Percentiles rank a stretch among this genome's conserved stretches.
Evolutionary conservation across 1,140 invertebrate genomes (phyloP).

Genomic region (Harlomillsia oculata): DNA sequence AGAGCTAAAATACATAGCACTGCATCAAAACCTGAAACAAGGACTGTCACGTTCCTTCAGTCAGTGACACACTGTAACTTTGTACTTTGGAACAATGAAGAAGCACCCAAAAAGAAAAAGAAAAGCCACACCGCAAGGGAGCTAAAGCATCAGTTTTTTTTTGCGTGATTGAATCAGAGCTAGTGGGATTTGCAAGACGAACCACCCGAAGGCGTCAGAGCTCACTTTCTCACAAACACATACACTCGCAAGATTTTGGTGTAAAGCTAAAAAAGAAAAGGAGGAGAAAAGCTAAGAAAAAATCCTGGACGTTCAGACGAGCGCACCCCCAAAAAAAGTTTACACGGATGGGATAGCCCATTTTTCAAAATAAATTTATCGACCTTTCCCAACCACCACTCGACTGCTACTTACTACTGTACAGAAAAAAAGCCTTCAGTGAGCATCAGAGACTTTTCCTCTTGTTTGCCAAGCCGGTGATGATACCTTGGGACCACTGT

Average conservation of each 20-base stretch:
- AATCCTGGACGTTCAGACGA: constrained; percentile 5
- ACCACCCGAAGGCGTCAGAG: not conserved
- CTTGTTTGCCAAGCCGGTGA: too few relatives aligned
- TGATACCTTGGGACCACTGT: too few relatives aligned
- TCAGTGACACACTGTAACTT: too few relatives aligned
- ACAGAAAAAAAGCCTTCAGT: too few relatives aligned
- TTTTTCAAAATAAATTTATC: constrained; percentile 20
- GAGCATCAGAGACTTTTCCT: too few relatives aligned
- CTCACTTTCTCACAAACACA: not conserved
- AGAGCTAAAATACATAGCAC: too few relatives aligned
- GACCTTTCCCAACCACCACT: constrained; percentile 11
- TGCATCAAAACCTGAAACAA: too few relatives aligned
- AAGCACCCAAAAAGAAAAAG: not conserved
- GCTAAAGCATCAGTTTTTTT: not conserved
- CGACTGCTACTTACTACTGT: not conserved
- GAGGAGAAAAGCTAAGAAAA: not conserved
- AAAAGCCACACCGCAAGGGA: not conserved
- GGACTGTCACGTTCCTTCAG: too few relatives aligned
- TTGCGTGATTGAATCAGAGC: constrained; percentile 30
- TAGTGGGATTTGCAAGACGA: constrained; percentile 24
- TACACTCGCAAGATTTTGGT: too few relatives aligned
- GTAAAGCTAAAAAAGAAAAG: too few relatives aligned
- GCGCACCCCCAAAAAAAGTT: constrained; percentile 4
- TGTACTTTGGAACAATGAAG: too few relatives aligned
- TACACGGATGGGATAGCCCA: constrained; percentile 17